Conservation (phyloP, 2,888 invertebrate genomes). For the Orthosia gothica region DNA sequence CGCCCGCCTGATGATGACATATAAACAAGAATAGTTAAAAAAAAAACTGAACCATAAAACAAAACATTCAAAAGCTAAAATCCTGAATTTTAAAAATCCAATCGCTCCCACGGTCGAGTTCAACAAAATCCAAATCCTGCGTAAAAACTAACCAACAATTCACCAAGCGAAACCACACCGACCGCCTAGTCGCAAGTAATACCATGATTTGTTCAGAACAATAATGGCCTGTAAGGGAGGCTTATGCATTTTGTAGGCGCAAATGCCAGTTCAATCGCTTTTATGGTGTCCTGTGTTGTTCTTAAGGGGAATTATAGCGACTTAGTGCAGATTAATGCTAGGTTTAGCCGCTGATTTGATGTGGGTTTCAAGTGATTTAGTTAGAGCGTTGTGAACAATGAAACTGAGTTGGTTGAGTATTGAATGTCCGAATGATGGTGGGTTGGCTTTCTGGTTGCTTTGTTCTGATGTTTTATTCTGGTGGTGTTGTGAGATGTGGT, state of each 20-base stretch:
- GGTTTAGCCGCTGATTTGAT: constrained; percentile 62
- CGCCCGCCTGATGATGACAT: too few relatives aligned
- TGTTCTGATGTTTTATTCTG: constrained; percentile 19
- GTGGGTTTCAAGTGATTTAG: constrained; percentile 63
- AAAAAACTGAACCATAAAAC: not conserved
- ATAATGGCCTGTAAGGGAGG: constrained; percentile 74
- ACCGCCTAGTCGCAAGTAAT: constrained; percentile 56
- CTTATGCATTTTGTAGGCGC: constrained; percentile 77
- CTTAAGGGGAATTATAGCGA: constrained; percentile 65
- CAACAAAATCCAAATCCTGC: not conserved
- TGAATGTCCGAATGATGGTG: constrained; percentile 24
- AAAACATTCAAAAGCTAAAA: not conserved
- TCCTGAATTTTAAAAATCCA: too few relatives aligned
- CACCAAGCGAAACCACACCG: constrained; percentile 40
- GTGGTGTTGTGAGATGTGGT: not conserved
- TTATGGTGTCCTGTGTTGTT: constrained; percentile 77
- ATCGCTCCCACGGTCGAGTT: too few relatives aligned
- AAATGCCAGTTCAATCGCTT: constrained; percentile 74
- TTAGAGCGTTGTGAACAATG: constrained; percentile 45
- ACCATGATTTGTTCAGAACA: constrained; percentile 78
- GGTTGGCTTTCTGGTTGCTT: constrained; percentile 19
- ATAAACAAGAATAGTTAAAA: too few relatives aligned
- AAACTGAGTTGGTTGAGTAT: constrained; percentile 19
- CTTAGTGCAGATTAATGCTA: constrained; percentile 57
- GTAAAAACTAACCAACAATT: not conserved